phyloP scores from a whole-genome alignment of 2,113 vertebrate species.

The Ptyas mucosa region DNA sequence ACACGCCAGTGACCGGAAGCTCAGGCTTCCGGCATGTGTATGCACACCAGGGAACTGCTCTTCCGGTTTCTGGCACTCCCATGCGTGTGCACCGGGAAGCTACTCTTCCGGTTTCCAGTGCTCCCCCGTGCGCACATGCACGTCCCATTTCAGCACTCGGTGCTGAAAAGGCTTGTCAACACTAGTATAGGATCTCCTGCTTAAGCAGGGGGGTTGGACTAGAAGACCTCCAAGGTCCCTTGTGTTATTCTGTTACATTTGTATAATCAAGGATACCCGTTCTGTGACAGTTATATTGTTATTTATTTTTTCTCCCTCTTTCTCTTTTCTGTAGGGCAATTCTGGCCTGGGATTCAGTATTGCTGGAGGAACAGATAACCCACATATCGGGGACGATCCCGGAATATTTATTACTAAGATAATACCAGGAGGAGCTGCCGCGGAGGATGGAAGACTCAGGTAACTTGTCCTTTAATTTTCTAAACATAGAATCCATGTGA shows the following conservation, averaged over 20 bases:
- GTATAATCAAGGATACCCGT: neutral
- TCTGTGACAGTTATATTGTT: neutral
- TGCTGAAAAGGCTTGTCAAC: too few relatives aligned
- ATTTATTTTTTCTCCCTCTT: neutral
- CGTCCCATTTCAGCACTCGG: too few relatives aligned
- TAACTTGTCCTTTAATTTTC: conserved; percentile 53
- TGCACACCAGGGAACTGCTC: too few relatives aligned
- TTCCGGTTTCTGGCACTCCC: too few relatives aligned
- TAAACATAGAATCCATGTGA: neutral
- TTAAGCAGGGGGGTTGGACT: too few relatives aligned
- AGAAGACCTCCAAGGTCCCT: neutral
- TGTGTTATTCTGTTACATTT: neutral
- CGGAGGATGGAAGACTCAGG: conserved; percentile 94
- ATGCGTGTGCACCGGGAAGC: too few relatives aligned
- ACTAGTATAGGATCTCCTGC: too few relatives aligned
- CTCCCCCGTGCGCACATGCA: too few relatives aligned
- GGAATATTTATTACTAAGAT: conserved; percentile 99
- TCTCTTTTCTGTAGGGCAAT: conserved; percentile 81
- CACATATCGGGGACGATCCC: conserved; percentile 94
- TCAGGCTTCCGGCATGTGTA: too few relatives aligned
- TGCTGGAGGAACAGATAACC: conserved; percentile 95
- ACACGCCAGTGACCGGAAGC: too few relatives aligned
- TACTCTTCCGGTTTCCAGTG: too few relatives aligned
- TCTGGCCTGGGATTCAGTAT: conserved; percentile 96
- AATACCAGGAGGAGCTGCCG: conserved; percentile 94